A percentile compares a stretch with the other conserved stretches of the same genome.
phyloP scores from a whole-genome alignment of 1,140 invertebrate genomes.

The Gonatopus flavifemur region DNA sequence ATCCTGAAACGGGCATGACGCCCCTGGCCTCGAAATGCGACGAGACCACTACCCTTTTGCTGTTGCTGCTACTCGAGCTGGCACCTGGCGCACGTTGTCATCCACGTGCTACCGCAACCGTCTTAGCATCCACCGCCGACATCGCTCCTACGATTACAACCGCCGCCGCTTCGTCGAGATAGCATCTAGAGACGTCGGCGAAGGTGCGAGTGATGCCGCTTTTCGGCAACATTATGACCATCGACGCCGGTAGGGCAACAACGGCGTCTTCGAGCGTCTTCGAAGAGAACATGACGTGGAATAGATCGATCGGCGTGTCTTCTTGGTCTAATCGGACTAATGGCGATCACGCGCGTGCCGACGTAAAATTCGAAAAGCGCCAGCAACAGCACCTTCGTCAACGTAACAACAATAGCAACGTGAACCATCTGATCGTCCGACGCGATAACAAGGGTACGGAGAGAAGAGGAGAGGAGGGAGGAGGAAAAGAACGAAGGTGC shows the following conservation, averaged over 20 bases:
- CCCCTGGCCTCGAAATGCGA: conserved; percentile 55
- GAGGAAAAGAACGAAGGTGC: too few species aligned
- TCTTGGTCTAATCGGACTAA: conserved; percentile 25
- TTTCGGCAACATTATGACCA: conserved; percentile 45
- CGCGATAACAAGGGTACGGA: too few species aligned
- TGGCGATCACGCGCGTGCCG: too few species aligned
- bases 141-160: not conserved
- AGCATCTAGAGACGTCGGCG: conserved; percentile 41
- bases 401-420: conserved; percentile 3
- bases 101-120: conserved; percentile 16
- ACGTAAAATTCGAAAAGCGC: too few species aligned
- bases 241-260: conserved; percentile 49
- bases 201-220: conserved; percentile 52
- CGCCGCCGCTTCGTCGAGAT: conserved; percentile 30
- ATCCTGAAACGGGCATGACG: conserved; percentile 54
- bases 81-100: conserved; percentile 29
- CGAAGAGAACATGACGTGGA: conserved; percentile 52
- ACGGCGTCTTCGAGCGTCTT: conserved; percentile 46
- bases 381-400: conserved; percentile 11
- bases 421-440: conserved; percentile 1
- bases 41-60: conserved; percentile 42
- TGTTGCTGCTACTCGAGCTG: conserved; percentile 42
- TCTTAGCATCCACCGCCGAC: not conserved
- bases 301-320: conserved; percentile 31
- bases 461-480: too few species aligned